A percentile compares a stretch with the other conserved stretches of the same genome.
These are phyloP conservation scores for Potamilus streckersoni DNA, from an alignment of 1,140 invertebrate genomes.

Conservation along the genomic window DNA sequence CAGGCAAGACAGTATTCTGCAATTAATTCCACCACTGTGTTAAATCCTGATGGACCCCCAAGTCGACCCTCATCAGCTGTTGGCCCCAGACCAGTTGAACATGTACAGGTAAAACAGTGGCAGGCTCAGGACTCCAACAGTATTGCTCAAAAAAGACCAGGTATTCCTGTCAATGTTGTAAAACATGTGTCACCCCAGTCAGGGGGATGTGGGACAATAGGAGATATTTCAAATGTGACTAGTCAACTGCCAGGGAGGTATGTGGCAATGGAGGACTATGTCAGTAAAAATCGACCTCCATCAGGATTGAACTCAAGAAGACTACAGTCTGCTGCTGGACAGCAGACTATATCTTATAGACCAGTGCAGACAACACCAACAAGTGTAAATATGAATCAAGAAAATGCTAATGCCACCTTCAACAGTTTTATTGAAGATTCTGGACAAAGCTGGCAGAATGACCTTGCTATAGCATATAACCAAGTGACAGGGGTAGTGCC, in stretches of 20 bases:
- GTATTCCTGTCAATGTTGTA: constrained; percentile 1
- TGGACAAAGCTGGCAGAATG: constrained; percentile 47
- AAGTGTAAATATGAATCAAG: constrained; percentile 38
- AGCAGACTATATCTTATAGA: constrained; percentile 14
- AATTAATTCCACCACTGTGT: constrained; percentile 49
- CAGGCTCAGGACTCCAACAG: constrained; percentile 19
- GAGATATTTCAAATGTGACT: constrained; percentile 5
- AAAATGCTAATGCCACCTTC: constrained; percentile 58
- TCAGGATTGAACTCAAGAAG: constrained; percentile 22
- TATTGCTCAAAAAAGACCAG: constrained; percentile 9
- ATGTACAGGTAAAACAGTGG: constrained; percentile 10
- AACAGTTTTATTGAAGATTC: constrained; percentile 58
- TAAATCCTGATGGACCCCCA: constrained; percentile 29
- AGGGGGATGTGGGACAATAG: constrained; percentile 16
- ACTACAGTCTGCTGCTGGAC: constrained; percentile 21
- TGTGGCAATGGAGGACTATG: constrained; percentile 36
- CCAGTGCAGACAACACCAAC: constrained; percentile 19
- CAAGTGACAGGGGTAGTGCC: constrained; percentile 57
- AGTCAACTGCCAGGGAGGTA: constrained; percentile 3
- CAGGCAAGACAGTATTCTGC: constrained; percentile 64
- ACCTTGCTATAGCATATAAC: constrained; percentile 52
- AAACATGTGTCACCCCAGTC: constrained; percentile 4
- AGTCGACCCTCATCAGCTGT: constrained; percentile 28
- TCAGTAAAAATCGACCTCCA: constrained; percentile 32
- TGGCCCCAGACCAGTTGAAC: constrained; percentile 8